A percentile compares a stretch with the other conserved stretches of the same genome.
Conservation (phyloP, 2,888 invertebrate species). For the Abscondita cerata region DNA sequence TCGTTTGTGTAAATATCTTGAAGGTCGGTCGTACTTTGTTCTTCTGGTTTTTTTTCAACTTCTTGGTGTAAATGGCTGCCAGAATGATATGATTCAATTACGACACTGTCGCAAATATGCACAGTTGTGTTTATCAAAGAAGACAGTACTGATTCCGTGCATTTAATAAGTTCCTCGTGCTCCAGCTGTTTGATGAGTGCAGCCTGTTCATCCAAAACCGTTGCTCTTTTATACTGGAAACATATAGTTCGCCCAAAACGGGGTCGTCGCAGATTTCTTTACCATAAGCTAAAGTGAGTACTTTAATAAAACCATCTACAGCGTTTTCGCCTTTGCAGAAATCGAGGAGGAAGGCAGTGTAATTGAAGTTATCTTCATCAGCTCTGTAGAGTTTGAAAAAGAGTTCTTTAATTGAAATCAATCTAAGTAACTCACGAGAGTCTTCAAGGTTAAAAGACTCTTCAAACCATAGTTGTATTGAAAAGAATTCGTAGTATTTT, state of each 20-base stretch:
- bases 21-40: not conserved
- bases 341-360: constrained; percentile 67
- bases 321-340: constrained; percentile 68
- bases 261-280: constrained; percentile 61
- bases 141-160: constrained; percentile 41
- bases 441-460: constrained; percentile 36
- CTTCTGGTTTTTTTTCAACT: not conserved
- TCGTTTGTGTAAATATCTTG: constrained; percentile 13
- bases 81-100: constrained; percentile 43
- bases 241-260: constrained; percentile 61
- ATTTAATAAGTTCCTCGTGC: constrained; percentile 34
- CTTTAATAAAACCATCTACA: constrained; percentile 64
- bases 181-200: constrained; percentile 26
- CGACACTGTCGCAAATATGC: constrained; percentile 46
- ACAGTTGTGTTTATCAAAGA: constrained; percentile 47
- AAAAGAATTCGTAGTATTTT: constrained; percentile 51
- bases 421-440: constrained; percentile 21
- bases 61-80: not conserved
- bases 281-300: constrained; percentile 65
- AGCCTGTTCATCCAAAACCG: constrained; percentile 37
- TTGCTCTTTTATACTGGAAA: constrained; percentile 44
- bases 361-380: constrained; percentile 62
- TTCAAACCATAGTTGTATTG: constrained; percentile 59
- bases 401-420: constrained; percentile 61
- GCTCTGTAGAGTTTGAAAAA: constrained; percentile 65